Conservation (phyloP, 1,140 invertebrate species). For the Parapsyche elsis region DNA sequence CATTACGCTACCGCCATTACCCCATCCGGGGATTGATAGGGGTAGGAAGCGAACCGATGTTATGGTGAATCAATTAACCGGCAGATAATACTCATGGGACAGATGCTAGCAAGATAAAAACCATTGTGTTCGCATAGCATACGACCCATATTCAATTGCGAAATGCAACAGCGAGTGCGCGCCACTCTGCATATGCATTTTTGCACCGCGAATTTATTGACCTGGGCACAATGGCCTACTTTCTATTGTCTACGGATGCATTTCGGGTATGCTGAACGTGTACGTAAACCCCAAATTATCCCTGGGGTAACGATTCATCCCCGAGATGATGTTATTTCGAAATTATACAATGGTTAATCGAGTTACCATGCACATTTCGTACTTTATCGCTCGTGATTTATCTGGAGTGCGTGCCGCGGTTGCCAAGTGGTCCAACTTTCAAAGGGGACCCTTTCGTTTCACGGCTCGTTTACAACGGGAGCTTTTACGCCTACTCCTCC, state of each 20-base stretch:
- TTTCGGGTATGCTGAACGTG: no score
- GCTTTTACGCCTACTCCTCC: no score
- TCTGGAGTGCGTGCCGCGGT: conserved; percentile 39
- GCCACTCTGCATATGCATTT: background rate
- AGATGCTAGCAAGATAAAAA: background rate
- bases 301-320: background rate
- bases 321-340: conserved; percentile 46
- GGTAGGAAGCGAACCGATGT: conserved; percentile 30
- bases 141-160: background rate
- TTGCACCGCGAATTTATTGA: conserved; percentile 3
- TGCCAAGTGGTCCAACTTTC: conserved; percentile 8
- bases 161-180: conserved; percentile 15
- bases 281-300: conserved; percentile 11
- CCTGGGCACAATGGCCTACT: conserved; percentile 16
- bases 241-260: conserved; percentile 9
- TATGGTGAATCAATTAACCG: conserved; percentile 54
- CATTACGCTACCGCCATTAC: background rate
- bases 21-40: conserved; percentile 12
- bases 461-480: no score
- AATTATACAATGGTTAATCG: conserved; percentile 49
- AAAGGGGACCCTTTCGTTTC: background rate
- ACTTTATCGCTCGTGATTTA: conserved; percentile 46
- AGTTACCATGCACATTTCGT: conserved; percentile 42
- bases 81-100: background rate
- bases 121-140: background rate